These are phyloP conservation scores for Saturnia japonica DNA, from an alignment of 2,888 invertebrate species.

Conservation along the genomic window DNA sequence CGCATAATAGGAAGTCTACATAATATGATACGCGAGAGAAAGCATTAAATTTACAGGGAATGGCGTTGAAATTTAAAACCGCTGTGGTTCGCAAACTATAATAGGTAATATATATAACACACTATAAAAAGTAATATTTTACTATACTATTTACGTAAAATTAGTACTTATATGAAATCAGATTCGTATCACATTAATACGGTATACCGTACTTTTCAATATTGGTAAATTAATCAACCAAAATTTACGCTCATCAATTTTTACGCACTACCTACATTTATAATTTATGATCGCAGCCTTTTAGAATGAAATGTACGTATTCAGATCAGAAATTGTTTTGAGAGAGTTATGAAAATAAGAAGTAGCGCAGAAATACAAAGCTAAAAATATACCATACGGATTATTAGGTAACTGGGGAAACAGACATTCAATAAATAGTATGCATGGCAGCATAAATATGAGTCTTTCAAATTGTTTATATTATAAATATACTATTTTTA, in stretches of 20 bases:
- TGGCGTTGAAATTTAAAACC: background rate
- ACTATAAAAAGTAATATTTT: background rate
- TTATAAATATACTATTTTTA: background rate
- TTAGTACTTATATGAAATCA: background rate
- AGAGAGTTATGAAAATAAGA: background rate
- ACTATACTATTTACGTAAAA: background rate
- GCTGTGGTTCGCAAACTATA: background rate
- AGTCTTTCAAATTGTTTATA: background rate
- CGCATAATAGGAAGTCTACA: background rate
- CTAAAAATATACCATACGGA: background rate
- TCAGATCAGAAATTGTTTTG: background rate
- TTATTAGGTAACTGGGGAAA: background rate
- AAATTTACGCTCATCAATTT: background rate
- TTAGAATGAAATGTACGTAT: background rate
- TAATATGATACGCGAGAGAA: no score
- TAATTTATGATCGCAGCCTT: background rate
- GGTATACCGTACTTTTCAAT: background rate
- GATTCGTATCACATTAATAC: background rate
- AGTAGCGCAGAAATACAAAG: background rate
- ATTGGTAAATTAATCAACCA: background rate
- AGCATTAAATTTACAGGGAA: background rate
- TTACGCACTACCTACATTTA: background rate
- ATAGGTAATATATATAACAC: background rate
- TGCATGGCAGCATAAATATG: background rate
- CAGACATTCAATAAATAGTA: background rate